Conservation (phyloP, 2,113 vertebrate genomes). For the Bubo scandiacus region DNA sequence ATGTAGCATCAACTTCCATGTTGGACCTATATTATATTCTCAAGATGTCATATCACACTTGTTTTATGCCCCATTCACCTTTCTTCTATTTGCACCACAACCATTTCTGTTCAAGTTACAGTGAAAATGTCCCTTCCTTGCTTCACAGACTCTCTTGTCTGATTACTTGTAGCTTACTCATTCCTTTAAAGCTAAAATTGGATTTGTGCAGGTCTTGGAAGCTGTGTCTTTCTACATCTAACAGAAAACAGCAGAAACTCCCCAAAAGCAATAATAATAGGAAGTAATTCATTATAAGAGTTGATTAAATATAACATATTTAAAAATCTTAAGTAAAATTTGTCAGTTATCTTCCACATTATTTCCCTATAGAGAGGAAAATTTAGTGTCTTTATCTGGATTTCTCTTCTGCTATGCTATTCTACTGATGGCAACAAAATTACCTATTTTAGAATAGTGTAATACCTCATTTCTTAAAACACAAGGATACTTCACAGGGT, state of each 20-base stretch:
- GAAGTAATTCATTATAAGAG: background rate
- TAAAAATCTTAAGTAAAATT: background rate
- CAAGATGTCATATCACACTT: fast-evolving
- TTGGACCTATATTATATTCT: background rate
- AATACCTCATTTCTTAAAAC: background rate
- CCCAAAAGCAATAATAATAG: background rate
- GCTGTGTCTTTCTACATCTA: background rate
- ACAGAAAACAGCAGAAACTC: background rate
- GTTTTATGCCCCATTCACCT: fast-evolving
- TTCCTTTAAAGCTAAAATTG: background rate
- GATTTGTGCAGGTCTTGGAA: background rate
- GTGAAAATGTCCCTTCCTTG: background rate
- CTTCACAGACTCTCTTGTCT: background rate
- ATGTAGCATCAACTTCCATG: background rate
- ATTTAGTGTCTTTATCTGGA: background rate
- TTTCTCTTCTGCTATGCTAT: background rate
- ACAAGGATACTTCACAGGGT: background rate
- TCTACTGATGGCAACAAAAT: background rate
- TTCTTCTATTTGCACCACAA: background rate
- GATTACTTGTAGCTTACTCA: background rate
- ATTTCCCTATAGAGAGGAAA: background rate
- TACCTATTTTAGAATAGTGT: background rate
- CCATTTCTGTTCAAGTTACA: background rate
- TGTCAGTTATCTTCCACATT: background rate
- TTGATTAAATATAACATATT: background rate